phyloP scores from a whole-genome alignment of 2,888 invertebrate species.

The Aspidiotus rigidus region DNA sequence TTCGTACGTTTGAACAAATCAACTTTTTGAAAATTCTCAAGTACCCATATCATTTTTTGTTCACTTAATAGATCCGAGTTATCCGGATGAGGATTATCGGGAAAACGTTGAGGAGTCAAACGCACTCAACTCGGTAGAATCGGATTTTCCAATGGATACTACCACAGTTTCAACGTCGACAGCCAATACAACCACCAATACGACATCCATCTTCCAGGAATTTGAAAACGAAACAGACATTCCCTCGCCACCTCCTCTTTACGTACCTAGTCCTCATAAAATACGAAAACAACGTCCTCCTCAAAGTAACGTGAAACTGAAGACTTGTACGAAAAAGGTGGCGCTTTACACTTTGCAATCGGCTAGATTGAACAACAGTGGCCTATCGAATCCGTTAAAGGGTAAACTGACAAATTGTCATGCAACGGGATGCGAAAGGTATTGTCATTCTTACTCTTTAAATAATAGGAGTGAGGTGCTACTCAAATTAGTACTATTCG shows the following conservation, averaged over 20 bases:
- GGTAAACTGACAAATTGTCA: conserved; percentile 83
- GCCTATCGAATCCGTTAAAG: conserved; percentile 72
- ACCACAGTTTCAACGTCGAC: not conserved
- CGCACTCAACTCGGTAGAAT: not conserved
- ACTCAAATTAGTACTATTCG: no score
- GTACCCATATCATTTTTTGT: not conserved
- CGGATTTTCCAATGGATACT: not conserved
- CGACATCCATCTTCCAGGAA: not conserved
- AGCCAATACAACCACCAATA: not conserved
- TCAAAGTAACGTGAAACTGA: conserved; percentile 11
- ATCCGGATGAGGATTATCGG: conserved; percentile 41
- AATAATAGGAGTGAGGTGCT: no score
- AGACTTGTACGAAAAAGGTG: conserved; percentile 71
- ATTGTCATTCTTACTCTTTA: conserved; percentile 17
- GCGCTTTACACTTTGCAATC: conserved; percentile 79
- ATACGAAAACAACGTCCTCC: conserved; percentile 4
- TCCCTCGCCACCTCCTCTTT: conserved; percentile 33
- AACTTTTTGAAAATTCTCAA: not conserved
- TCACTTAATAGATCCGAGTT: conserved; percentile 40
- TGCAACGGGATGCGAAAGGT: conserved; percentile 78
- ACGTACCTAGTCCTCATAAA: conserved; percentile 35
- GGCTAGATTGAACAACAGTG: conserved; percentile 64
- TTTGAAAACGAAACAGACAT: conserved; percentile 28
- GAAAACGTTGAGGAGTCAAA: not conserved
- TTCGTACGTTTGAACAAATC: no score